Evolutionary conservation across 1,140 invertebrate species (phyloP), one percentile per base, ranked within the genome.

Genomic region (Leguminivora glycinivorella): DNA sequence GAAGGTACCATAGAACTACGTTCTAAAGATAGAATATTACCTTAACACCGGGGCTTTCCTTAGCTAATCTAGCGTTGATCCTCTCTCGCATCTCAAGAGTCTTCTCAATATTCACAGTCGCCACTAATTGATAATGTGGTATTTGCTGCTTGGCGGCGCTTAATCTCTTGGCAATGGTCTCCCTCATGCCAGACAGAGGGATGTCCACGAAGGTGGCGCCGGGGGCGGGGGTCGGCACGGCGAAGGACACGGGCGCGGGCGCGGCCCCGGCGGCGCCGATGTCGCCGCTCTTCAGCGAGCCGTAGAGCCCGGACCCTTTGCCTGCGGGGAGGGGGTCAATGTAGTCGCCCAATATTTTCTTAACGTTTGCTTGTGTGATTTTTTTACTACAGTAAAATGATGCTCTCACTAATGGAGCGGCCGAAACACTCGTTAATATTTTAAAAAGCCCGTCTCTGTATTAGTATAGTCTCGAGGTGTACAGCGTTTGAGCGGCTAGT

Each of bases 121-220:
- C 93, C 0, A 95, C 96, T 0, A 99, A 92, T 90, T 99, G 99
- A 92, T 99, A 99, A 92, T 99, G 99, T 25, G 99, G 99, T 85
- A 99, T 98, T 29, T 93, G 94, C 80, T 95, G 95, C 93, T 99
- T 99, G 34, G 99, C 99, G 83, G 98, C 94, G 0, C 96, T 87
- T 24, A 99, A 93, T 75, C 98, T 92, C 90, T 98, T 98, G 4
- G 98, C 98, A 84, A 99, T 98, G 24, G 97, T 95, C 70, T 95
- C 94, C 72, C 98, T 93, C 90, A 99, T 98, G 83, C 95, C 96
- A 0, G 97, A 95, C 26, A 99, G 92, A 3, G 97, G 96, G 71
- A 98, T 94, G 91, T 99, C 98, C 26, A 93, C 89, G 85, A 93
- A 98, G 67, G 92, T 83, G 63, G 87, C 82, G 69, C 92, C 89